A percentile compares a stretch with the other conserved stretches of the same genome.
phyloP scores from a whole-genome alignment of 2,797 vertebrate species.

The Clarias platycephalus region DNA sequence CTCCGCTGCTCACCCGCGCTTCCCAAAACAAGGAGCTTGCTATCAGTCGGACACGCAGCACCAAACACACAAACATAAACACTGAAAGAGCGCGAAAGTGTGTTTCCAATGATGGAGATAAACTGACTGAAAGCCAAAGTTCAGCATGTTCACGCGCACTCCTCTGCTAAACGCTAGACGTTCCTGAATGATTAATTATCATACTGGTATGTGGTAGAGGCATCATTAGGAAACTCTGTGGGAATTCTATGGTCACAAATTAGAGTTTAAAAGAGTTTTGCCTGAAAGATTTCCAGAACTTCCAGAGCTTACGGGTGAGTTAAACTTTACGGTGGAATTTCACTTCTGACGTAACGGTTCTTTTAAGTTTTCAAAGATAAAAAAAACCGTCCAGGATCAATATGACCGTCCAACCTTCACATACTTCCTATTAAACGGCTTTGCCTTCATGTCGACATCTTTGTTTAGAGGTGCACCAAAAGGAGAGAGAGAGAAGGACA shows the following conservation, averaged over 20 bases:
- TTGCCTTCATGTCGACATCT: slow-evolving; percentile 23
- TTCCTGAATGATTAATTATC: not conserved
- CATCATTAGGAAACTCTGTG: not conserved
- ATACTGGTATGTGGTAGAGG: not conserved
- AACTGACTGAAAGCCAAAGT: not conserved
- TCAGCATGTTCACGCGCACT: not conserved
- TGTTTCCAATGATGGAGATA: slow-evolving; percentile 16
- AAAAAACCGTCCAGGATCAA: not conserved
- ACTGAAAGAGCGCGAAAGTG: slow-evolving; percentile 7
- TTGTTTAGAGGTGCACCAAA: slow-evolving; percentile 45
- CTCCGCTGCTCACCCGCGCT: slow-evolving; percentile 10
- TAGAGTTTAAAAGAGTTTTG: not conserved
- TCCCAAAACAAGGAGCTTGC: slow-evolving; percentile 52
- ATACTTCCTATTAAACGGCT: not conserved
- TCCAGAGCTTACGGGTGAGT: not conserved
- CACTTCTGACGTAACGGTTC: not conserved
- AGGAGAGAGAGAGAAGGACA: slow-evolving; percentile 29
- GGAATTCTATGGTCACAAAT: not conserved
- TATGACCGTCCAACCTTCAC: not conserved
- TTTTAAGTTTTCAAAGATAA: not conserved
- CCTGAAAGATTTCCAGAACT: not conserved
- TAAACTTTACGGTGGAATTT: not conserved
- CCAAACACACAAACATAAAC: slow-evolving; percentile 31
- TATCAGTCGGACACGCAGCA: slow-evolving; percentile 23
- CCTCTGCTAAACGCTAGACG: not conserved